Conservation (phyloP, 2,888 invertebrate genomes). For the Drosophila pseudotalamancana region DNA sequence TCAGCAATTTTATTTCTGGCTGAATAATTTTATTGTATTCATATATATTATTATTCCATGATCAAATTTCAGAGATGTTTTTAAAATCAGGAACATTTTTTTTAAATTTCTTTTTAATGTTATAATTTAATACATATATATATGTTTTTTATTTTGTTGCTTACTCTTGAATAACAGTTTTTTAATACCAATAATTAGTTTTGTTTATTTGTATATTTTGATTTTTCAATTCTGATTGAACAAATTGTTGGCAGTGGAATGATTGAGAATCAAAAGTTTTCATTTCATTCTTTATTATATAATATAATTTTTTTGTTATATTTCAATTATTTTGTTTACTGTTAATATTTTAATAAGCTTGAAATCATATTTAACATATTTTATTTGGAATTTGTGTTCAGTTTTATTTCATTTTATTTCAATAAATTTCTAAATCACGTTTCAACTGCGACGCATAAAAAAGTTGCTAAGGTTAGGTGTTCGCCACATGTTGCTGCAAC, state of each 20-base stretch:
- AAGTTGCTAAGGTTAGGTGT: constrained; percentile 34
- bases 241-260: constrained; percentile 25
- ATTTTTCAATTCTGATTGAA: background rate
- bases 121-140: too few species aligned
- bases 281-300: too few species aligned
- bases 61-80: too few species aligned
- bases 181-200: background rate
- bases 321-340: background rate
- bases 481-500: constrained; percentile 69
- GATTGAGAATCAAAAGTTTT: constrained; percentile 1
- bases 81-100: too few species aligned
- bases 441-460: constrained; percentile 20
- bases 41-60: too few species aligned
- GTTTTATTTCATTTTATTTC: background rate
- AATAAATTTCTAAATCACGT: constrained; percentile 13
- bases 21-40: too few species aligned
- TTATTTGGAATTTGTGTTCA: background rate
- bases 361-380: background rate
- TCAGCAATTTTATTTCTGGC: too few species aligned
- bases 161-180: too few species aligned
- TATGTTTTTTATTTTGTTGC: too few species aligned
- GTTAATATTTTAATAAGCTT: background rate
- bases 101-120: too few species aligned
- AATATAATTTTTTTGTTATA: background rate
- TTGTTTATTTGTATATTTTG: too few species aligned